Evolutionary conservation across 2,113 vertebrate genomes (phyloP).

Genomic region (Peromyscus polionotus): DNA sequence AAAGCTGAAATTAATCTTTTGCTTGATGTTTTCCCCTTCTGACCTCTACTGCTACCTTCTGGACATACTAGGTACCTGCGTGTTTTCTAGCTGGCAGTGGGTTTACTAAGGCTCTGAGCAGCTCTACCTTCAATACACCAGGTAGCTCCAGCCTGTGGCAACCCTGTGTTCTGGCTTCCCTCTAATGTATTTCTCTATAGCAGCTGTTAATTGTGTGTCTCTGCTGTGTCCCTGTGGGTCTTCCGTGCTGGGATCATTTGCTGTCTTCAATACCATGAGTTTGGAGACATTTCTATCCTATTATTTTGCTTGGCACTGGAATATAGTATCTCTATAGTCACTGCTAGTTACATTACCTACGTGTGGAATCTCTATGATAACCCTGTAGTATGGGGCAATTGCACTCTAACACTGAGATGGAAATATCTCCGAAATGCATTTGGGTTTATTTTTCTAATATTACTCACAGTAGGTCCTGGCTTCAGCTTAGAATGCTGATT

Average conservation of each 20-base stretch:
- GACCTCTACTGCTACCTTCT: too few relatives aligned
- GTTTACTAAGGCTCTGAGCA: neutral
- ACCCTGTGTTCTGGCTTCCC: too few relatives aligned
- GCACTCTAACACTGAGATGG: neutral
- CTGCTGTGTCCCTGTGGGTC: neutral
- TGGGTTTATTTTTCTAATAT: neutral
- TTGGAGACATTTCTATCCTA: neutral
- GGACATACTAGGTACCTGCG: neutral
- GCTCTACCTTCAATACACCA: neutral
- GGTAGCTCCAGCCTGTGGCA: neutral
- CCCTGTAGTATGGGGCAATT: neutral
- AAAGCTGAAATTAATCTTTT: neutral
- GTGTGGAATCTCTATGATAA: neutral
- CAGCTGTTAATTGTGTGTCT: neutral
- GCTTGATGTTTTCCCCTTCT: neutral
- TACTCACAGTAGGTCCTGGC: neutral
- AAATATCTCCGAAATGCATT: neutral
- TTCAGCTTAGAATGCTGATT: neutral
- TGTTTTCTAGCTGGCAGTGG: neutral
- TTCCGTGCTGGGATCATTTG: neutral
- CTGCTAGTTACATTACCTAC: too few relatives aligned
- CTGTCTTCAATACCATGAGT: neutral
- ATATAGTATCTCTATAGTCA: neutral
- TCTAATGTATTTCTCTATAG: neutral
- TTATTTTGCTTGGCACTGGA: too few relatives aligned